Evolutionary conservation across 2,797 vertebrate genomes (phyloP).

Genomic region (Aulostomus chinensis): DNA sequence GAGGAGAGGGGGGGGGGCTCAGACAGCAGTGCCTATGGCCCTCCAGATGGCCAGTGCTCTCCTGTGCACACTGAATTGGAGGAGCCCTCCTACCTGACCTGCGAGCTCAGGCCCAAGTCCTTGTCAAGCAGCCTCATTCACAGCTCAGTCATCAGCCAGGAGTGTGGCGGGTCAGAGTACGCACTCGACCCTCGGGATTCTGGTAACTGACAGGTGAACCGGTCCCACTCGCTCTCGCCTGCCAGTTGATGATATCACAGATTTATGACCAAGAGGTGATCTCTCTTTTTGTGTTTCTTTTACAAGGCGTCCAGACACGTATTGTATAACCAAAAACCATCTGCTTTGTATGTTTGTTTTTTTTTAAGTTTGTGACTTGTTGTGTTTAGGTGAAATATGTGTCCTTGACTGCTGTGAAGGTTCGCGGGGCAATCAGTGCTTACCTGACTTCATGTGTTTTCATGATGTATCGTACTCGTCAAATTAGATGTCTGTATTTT

Average conservation of each 20-base stretch:
- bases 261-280: constrained; percentile 57
- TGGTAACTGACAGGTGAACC: constrained; percentile 83
- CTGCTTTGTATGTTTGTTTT: constrained; percentile 70
- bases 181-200: constrained; percentile 88
- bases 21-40: constrained; percentile 88
- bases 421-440: constrained; percentile 60
- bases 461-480: constrained; percentile 80
- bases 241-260: constrained; percentile 69
- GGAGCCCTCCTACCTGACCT: constrained; percentile 88
- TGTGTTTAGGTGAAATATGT: constrained; percentile 76
- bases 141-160: constrained; percentile 89
- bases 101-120: constrained; percentile 90
- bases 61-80: constrained; percentile 91
- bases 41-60: constrained; percentile 90
- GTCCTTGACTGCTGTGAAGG: constrained; percentile 78
- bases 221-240: constrained; percentile 48
- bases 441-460: constrained; percentile 75
- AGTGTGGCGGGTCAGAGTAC: constrained; percentile 87
- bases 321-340: constrained; percentile 82
- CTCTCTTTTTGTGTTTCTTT: constrained; percentile 59
- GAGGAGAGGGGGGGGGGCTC: constrained; percentile 86
- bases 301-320: constrained; percentile 67
- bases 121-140: constrained; percentile 89
- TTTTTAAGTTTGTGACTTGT: constrained; percentile 74
- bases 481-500: constrained; percentile 80